Evolutionary conservation across 2,113 vertebrate species (phyloP), one percentile per base, ranked within the genome.

Genomic region (Bagarius yarrelli): DNA sequence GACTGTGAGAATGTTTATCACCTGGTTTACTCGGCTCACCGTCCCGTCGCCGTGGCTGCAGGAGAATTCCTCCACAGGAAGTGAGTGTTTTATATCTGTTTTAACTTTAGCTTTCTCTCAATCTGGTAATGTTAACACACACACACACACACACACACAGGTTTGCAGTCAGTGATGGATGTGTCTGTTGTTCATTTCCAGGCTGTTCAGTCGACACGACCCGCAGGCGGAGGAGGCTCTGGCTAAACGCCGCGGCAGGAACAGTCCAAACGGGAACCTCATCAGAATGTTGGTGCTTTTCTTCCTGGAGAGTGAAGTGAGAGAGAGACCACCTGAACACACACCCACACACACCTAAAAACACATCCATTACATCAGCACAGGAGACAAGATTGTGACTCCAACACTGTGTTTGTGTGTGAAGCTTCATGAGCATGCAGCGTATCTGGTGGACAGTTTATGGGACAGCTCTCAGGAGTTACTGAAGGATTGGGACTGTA

Each of bases 1-100:
- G 98, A 99, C 92, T 99, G 98, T 86, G 98, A 99, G 92, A 99
- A 99, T 55, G 98, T 99, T 76, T 99, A 99, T 89, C 98, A 99
- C 88, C 93, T 99, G 88, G 98, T 99, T 2, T 99, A 99, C 88
- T 99, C 98, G 0, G 98, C 98, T 80, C 98, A 99, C 87, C 93
- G 98, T 9, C 98, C 98, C 2, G 97, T 99, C 78, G 98, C 98
- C 12, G 96, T 99, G 9, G 98, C 98, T 66, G 97, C 98, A 72
- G 98, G 98, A 86, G 98, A 99, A 81, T 99, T 99, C 81, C 94
- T 99, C 83, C 97, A 99, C 88, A 96, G 97, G 90, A 99, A 99
- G 98, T 99, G 89, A 94, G 95, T 89, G 13, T 8, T 25, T 57
- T 59, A 18, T 34, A 16, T 59, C 21, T 56, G 2, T 57, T 57